Evolutionary conservation across 2,797 vertebrate genomes (phyloP).

Genomic region (Microctenopoma lineatum): DNA sequence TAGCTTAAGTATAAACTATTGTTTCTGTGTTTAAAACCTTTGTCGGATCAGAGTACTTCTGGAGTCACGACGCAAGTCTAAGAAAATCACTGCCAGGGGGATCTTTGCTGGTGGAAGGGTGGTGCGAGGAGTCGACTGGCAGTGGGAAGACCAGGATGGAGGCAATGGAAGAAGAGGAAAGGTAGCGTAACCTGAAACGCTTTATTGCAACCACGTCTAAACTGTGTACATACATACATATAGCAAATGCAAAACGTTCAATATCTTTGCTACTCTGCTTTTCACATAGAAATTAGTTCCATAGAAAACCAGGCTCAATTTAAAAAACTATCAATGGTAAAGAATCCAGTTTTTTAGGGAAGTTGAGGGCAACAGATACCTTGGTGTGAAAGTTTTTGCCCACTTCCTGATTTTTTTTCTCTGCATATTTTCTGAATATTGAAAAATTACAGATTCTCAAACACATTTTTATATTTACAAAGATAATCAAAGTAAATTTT

Average conservation of each 20-base stretch:
- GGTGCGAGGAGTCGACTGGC: slow-evolving; percentile 98
- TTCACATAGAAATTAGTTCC: not conserved
- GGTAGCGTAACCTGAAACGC: slow-evolving; percentile 75
- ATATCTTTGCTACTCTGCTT: not conserved
- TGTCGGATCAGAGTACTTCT: slow-evolving; percentile 88
- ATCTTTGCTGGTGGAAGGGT: slow-evolving; percentile 98
- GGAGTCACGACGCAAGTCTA: slow-evolving; percentile 98
- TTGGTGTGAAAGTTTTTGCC: too few relatives aligned
- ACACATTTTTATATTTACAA: too few relatives aligned
- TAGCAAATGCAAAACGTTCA: not conserved
- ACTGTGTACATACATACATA: too few relatives aligned
- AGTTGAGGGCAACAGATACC: not conserved
- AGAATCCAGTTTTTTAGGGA: slow-evolving; percentile 6
- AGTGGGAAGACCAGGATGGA: slow-evolving; percentile 99
- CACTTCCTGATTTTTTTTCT: too few relatives aligned
- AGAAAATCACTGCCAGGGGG: slow-evolving; percentile 98
- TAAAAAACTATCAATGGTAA: not conserved
- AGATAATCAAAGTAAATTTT: too few relatives aligned
- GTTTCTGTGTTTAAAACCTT: slow-evolving; percentile 10
- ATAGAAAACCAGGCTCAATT: too few relatives aligned
- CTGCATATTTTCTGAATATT: too few relatives aligned
- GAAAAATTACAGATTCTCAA: too few relatives aligned
- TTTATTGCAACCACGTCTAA: not conserved
- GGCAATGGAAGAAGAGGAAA: slow-evolving; percentile 98
- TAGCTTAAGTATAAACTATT: slow-evolving; percentile 5